Base-by-base conservation (phyloP, 2,888 invertebrate species). In the Dolichopus griseipennis region DNA sequence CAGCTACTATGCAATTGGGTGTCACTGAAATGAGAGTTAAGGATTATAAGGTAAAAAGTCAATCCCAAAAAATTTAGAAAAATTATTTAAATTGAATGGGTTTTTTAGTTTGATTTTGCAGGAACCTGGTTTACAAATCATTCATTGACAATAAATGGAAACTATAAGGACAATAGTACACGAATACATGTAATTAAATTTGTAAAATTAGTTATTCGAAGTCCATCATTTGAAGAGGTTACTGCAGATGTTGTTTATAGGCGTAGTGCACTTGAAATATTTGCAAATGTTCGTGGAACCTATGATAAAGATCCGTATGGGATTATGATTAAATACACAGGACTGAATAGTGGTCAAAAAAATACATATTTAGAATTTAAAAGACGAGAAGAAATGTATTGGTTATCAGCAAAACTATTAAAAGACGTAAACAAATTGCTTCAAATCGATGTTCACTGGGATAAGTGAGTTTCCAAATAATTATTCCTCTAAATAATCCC, bases 61-160 rank as follows among this genome's bases (percentile, higher is more conserved):
- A 12, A 43, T 41, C 18, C 2, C 22, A 27, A 61, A 33, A 12
- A 27, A 27, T 27, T n/a, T n/a, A n/a, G n/a, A n/a, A n/a, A n/a
- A n/a, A n/a, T n/a, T n/a, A n/a, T n/a, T n/a, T n/a, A n/a, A n/a
- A n/a, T n/a, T n/a, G n/a, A 61, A 10, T 37, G n/a, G 18, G 27
- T 27, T n/a, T 37, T 18, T n/a, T 73, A 90, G 90, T 82, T 92
- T 34, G 88, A 90, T 73, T 83, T 91, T 61, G 84, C 84, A 37
- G 91, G 90, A 0, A 85, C 89, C 0, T 93, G 92, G 92, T 92
- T 93, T 77, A 91, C 90, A 65, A 91, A 91, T 0, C 81, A 82
- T 68, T 76, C 79, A 0, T 75, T 90, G 71, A 86, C 87, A 64
- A 83, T 88, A 1, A 86, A 87, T 72, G 92, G 91, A 0, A 83